Base-by-base conservation (phyloP, 2,113 vertebrate species). In the Rana temporaria region DNA sequence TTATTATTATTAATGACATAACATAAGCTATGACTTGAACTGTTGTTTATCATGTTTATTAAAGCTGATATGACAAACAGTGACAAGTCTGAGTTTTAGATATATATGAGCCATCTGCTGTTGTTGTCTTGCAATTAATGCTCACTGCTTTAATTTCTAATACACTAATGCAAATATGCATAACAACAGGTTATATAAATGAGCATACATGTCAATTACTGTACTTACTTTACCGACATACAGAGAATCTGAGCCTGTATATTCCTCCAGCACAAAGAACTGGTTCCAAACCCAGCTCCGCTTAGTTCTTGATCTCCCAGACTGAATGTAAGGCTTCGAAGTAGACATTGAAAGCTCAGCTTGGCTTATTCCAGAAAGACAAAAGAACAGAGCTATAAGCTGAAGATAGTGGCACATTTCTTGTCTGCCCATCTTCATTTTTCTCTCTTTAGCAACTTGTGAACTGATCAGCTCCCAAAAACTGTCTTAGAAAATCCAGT, bases 231-330 rank as follows among this genome's bases (percentile, higher is more conserved):
- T 99, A 87, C 98, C 98, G 77, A 99, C 97, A 85, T 99, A 98
- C 78, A 98, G 95, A 3, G 98, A 97, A 71, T 99, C 98, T 19
- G 94, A 96, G 83, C 97, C 98, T 72, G 96, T 99, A 90, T 95
- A 98, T 89, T 99, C 98, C 90, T 99, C 98, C 91, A 99, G 92
- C 56, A 99, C 98, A 89, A 99, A 99, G 94, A 99, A 99, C 71
- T 99, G 98, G 91, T 99, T 99, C 98, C 98, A 99, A 86, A 99
- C 98, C 98, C 98, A 99, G 94, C 97, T 98, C 88, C 98, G 96
- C 85, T 95, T 99, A 82, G 95, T 94, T 88, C 97, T 94, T 0
- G 89, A 87, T 81, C 92, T 93, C 89, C 91, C 92, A 69, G 95
- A 88, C 59, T 89, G 91, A 84, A 95, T 88, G 86, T 92, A 93